Base-by-base conservation (phyloP, 2,797 vertebrate species). In the Aeoliscus strigatus region DNA sequence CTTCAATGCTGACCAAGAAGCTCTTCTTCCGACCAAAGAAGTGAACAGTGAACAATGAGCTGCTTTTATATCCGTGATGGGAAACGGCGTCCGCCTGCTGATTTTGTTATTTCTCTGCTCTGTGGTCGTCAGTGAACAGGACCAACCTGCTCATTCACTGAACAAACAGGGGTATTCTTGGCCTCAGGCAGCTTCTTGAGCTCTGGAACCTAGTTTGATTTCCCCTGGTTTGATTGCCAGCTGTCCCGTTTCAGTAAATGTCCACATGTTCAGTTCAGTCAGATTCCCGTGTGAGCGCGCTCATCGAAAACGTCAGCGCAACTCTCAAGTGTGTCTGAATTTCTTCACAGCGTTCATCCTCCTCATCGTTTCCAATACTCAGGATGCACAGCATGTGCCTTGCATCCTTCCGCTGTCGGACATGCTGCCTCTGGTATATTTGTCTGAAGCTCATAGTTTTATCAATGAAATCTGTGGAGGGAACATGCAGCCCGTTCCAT, bases 1-100 rank as follows among this genome's bases (percentile, higher is more conserved):
- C 91, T 6, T 99, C 96, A 0, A 99, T 98, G 96, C 82, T 99
- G 52, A 99, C 95, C 9, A 98, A 95, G 81, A 98, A 94, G 73
- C 72, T 99, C 6, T 91, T 90, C 76, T 92, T 99, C 60, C 66
- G 71, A 40, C 81, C 87, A n/a, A 96, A 93, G 66, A 73, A 86
- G 36, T 76, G 70, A 60, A 28, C 0, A 15, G n/a, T n/a, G n/a
- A 28, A 9, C 5, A 50, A 50, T 4, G 1, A 41, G 27, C 3
- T 31, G 27, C 2, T 53, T 64, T 55, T 17, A 9, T 9, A 3
- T 26, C 39, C 5, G 2, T 42, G 3, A 17, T 18, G 9, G 6
- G 18, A 28, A 14, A 42, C 35, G 46, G 18, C 3, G 18, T 21
- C 18, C 6, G 18, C 18, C 6, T 21, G 18, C 18, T 21, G 18